Percentiles rank a stretch among this genome's conserved stretches.
These are phyloP conservation scores for Sceliomorpha sp. DNA, from an alignment of 2,888 invertebrate genomes.

Conservation along the genomic window DNA sequence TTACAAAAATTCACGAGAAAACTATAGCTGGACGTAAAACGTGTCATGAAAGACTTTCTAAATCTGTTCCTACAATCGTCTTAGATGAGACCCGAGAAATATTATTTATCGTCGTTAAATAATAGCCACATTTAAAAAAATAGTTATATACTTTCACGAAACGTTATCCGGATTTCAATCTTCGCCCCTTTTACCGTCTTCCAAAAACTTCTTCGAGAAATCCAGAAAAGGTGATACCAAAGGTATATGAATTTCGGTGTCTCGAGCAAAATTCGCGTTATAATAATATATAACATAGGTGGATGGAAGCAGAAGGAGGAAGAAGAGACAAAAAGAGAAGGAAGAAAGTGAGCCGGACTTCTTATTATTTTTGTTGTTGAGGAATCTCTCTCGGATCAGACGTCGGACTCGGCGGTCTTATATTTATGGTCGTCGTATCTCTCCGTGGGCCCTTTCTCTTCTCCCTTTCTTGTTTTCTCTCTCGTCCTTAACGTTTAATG, in stretches of 20 bases:
- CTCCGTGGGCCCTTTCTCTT: slow-evolving; percentile 65
- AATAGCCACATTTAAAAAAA: too few species aligned
- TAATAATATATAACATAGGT: slow-evolving; percentile 39
- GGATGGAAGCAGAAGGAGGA: slow-evolving; percentile 3
- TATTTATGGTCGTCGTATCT: slow-evolving; percentile 78
- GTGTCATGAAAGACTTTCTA: too few species aligned
- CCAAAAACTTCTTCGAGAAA: too few species aligned
- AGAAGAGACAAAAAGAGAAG: slow-evolving; percentile 17
- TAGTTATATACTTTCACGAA: too few species aligned
- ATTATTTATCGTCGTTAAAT: too few species aligned
- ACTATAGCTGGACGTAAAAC: too few species aligned
- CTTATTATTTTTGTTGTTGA: slow-evolving; percentile 70
- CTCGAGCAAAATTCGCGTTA: slow-evolving; percentile 51
- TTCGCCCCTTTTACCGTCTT: too few species aligned
- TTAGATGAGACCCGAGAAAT: too few species aligned
- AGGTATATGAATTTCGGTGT: slow-evolving; percentile 18
- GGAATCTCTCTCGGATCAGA: slow-evolving; percentile 74
- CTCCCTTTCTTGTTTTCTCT: slow-evolving; percentile 41
- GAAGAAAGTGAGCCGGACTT: slow-evolving; percentile 33
- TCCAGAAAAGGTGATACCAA: slow-evolving; percentile 2
- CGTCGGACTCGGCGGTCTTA: slow-evolving; percentile 73
- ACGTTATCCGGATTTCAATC: too few species aligned
- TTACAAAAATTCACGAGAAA: too few species aligned
- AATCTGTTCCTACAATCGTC: too few species aligned
- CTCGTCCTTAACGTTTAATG: slow-evolving; percentile 71